A percentile compares a stretch with the other conserved stretches of the same genome.
Evolutionary conservation across 2,113 vertebrate species (phyloP).

Genomic region (Tragelaphus buxtoni): DNA sequence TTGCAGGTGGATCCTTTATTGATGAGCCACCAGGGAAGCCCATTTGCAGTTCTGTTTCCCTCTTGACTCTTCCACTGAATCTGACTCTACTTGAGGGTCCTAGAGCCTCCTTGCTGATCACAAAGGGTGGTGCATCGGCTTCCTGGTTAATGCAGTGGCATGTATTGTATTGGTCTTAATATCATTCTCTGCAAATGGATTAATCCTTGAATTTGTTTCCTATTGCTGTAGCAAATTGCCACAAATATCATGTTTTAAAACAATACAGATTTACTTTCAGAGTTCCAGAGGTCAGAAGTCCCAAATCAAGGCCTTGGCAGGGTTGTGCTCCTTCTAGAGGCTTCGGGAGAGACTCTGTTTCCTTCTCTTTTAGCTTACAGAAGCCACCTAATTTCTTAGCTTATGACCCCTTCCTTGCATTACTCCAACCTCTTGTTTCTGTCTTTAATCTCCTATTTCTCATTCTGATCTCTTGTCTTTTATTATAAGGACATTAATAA

Average conservation of each 20-base stretch:
- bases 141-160: not conserved
- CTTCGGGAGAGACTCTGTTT: not conserved
- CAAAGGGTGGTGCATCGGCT: not conserved
- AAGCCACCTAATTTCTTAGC: not conserved
- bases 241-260: not conserved
- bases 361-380: not conserved
- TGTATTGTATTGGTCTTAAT: accelerated
- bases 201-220: not conserved
- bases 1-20: not conserved
- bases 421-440: not conserved
- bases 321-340: not conserved
- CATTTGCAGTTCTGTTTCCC: not conserved
- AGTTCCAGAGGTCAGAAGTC: not conserved
- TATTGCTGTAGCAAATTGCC: not conserved
- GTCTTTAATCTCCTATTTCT: not conserved
- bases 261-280: not conserved
- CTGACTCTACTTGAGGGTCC: not conserved
- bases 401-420: not conserved
- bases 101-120: not conserved
- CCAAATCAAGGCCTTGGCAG: not conserved
- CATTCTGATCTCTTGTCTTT: not conserved
- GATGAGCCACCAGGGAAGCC: not conserved
- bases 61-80: not conserved
- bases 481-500: not conserved
- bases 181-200: not conserved